A percentile compares a stretch with the other conserved stretches of the same genome.
Evolutionary conservation across 2,113 vertebrate species (phyloP).

Genomic region (Plotosus lineatus): DNA sequence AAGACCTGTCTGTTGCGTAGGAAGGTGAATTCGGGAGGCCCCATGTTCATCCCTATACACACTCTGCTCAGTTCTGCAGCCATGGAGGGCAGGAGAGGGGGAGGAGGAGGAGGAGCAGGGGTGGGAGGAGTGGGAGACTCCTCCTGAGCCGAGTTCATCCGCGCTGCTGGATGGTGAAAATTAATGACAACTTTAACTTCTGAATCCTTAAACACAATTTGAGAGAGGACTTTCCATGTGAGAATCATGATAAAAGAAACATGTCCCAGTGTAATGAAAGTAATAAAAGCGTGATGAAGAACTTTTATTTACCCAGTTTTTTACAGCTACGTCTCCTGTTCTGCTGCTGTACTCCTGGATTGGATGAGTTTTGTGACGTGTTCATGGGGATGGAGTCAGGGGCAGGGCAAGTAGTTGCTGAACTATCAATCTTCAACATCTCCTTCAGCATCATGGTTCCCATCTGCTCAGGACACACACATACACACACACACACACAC

Average conservation of each 20-base stretch:
- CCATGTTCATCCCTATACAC: constrained; percentile 85
- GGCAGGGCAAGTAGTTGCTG: constrained; percentile 70
- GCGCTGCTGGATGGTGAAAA: constrained; percentile 72
- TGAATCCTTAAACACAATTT: background rate
- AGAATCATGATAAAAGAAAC: background rate
- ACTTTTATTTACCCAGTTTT: constrained; percentile 79
- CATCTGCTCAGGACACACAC: constrained; percentile 73
- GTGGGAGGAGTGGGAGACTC: constrained; percentile 63
- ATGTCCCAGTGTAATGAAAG: too few relatives aligned
- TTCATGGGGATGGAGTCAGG: constrained; percentile 52
- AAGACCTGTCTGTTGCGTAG: constrained; percentile 87
- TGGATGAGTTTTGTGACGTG: constrained; percentile 61
- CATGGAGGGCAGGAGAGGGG: constrained; percentile 70
- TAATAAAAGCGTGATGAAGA: too few relatives aligned
- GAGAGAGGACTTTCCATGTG: background rate
- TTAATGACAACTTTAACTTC: background rate
- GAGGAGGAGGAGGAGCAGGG: constrained; percentile 64
- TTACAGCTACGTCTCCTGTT: constrained; percentile 78
- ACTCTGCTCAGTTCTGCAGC: constrained; percentile 83
- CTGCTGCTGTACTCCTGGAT: constrained; percentile 67
- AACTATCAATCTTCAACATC: constrained; percentile 93
- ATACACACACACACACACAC: background rate
- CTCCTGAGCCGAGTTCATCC: constrained; percentile 73
- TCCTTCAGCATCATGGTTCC: constrained; percentile 95
- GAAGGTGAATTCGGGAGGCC: constrained; percentile 87